Percentiles rank a stretch among this genome's conserved stretches.
Conservation (phyloP, 2,888 invertebrate species). For the Copidosoma aretas region DNA sequence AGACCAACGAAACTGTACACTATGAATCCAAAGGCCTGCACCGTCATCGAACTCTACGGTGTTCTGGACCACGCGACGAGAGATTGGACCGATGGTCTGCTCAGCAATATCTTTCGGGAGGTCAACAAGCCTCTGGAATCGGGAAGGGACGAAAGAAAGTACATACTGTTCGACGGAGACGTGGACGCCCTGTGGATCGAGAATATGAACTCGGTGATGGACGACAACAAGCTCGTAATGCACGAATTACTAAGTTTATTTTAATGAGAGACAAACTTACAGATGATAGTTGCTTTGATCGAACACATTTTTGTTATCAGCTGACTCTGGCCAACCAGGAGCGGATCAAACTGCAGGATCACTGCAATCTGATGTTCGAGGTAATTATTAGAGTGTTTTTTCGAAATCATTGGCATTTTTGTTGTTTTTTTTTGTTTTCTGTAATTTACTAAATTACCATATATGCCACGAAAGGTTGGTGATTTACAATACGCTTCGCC, state of each 20-base stretch:
- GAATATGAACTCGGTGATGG: conserved; percentile 98
- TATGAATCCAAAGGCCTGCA: conserved; percentile 89
- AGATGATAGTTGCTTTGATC: too few species aligned
- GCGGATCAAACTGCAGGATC: conserved; percentile 80
- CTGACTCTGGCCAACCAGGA: conserved; percentile 91
- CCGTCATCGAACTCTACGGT: conserved; percentile 89
- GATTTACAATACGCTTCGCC: conserved; percentile 90
- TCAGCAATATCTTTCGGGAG: conserved; percentile 90
- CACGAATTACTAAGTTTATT: too few species aligned
- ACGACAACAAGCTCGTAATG: conserved; percentile 91
- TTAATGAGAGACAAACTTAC: too few species aligned
- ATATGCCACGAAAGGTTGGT: conserved; percentile 69
- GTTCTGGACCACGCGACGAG: conserved; percentile 83
- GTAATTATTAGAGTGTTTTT: conserved; percentile 57
- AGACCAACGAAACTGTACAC: conserved; percentile 80
- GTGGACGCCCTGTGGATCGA: conserved; percentile 96
- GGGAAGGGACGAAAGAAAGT: conserved; percentile 74
- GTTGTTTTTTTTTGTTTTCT: background rate
- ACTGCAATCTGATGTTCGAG: conserved; percentile 87
- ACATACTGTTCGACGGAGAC: conserved; percentile 91
- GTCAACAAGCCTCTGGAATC: conserved; percentile 77
- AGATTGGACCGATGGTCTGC: conserved; percentile 92
- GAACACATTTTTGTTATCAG: too few species aligned
- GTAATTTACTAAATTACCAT: background rate
- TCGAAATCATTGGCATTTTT: background rate